Conservation (phyloP, 2,113 vertebrate species). For the Atlantisia rogersi region DNA sequence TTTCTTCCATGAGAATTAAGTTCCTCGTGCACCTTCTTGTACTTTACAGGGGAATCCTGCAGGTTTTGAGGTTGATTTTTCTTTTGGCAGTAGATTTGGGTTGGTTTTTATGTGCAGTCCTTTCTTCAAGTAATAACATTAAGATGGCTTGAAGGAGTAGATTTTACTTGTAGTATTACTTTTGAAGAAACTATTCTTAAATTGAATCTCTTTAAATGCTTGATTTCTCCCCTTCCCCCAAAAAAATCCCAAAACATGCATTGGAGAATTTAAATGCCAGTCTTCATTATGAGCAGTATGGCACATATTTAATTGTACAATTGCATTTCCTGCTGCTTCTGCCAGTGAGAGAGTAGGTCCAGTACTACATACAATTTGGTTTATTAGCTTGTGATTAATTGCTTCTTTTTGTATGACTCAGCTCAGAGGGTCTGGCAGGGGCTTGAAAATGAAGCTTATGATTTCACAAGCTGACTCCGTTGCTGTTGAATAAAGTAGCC, state of each 20-base stretch:
- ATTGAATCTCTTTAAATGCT: background rate
- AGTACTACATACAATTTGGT: background rate
- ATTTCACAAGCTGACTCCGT: background rate
- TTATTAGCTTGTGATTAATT: background rate
- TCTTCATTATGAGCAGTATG: background rate
- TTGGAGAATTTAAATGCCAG: background rate
- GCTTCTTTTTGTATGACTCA: background rate
- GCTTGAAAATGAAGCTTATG: background rate
- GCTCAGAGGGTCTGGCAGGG: background rate
- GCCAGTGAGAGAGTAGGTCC: background rate
- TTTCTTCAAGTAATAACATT: background rate
- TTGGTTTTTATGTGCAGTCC: background rate
- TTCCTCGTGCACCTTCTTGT: background rate
- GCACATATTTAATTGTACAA: background rate
- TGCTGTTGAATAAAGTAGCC: background rate
- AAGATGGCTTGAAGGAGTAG: background rate
- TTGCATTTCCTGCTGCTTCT: background rate
- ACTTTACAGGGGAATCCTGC: background rate
- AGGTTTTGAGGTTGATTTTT: background rate
- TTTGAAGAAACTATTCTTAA: background rate
- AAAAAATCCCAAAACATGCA: fast-evolving
- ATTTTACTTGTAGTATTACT: background rate
- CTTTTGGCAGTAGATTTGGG: background rate
- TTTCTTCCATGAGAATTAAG: background rate
- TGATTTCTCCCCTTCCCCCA: fast-evolving